These are phyloP conservation scores for Polietes domitor DNA, from an alignment of 2,888 invertebrate species.

Conservation along the genomic window DNA sequence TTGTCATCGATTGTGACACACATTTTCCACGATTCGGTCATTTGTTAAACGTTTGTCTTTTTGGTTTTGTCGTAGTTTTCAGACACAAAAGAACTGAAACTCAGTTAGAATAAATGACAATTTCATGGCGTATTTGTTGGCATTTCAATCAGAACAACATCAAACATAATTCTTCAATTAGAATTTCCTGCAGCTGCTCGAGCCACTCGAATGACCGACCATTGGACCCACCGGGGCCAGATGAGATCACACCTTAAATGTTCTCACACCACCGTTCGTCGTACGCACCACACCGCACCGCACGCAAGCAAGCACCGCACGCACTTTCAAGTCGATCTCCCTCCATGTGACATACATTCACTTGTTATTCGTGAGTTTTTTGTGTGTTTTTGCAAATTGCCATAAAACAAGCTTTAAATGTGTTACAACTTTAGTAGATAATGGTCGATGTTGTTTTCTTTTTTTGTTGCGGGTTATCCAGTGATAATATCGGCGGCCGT, in stretches of 20 bases:
- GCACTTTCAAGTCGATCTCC: background rate
- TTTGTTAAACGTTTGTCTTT: background rate
- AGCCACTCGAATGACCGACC: background rate
- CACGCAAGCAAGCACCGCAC: too few relatives aligned
- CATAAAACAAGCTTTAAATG: conserved; percentile 17
- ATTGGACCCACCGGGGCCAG: background rate
- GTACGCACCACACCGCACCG: too few relatives aligned
- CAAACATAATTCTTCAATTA: conserved; percentile 33
- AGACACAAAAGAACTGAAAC: background rate
- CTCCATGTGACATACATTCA: background rate
- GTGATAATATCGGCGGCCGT: background rate
- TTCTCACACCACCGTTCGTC: background rate
- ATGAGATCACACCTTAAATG: conserved; percentile 35
- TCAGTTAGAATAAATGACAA: background rate
- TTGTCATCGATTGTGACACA: background rate
- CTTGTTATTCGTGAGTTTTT: background rate
- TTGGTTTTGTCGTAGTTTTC: background rate
- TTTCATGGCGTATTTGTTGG: background rate
- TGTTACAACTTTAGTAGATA: conserved; percentile 29
- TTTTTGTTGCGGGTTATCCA: background rate
- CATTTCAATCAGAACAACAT: background rate
- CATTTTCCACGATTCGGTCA: conserved; percentile 2
- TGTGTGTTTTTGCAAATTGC: background rate
- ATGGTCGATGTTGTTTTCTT: background rate
- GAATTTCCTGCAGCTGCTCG: conserved; percentile 32